These are phyloP conservation scores for Torymus aiolomorphi DNA, from an alignment of 2,888 invertebrate genomes.

Conservation along the genomic window DNA sequence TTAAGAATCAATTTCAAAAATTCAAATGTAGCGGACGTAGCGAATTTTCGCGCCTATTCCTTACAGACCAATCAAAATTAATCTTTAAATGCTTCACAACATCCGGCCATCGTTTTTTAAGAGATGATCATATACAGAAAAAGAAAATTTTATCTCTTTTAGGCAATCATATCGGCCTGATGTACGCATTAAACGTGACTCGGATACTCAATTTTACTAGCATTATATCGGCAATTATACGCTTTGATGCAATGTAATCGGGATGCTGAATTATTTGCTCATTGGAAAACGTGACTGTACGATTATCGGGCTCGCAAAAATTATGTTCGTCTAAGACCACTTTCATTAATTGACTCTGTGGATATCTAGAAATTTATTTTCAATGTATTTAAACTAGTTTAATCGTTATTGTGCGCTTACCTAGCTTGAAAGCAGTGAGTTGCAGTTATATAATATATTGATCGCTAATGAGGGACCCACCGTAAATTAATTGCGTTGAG, in stretches of 20 bases:
- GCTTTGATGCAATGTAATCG: slow-evolving; percentile 50
- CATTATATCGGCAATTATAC: slow-evolving; percentile 61
- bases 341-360: slow-evolving; percentile 61
- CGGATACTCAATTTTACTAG: slow-evolving; percentile 61
- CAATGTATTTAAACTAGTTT: not conserved
- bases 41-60: too few species aligned
- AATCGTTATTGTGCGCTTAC: slow-evolving; percentile 66
- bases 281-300: slow-evolving; percentile 7
- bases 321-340: slow-evolving; percentile 60
- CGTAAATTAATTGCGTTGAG: slow-evolving; percentile 76
- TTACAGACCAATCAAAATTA: too few species aligned
- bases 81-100: too few species aligned
- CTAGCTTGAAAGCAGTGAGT: slow-evolving; percentile 78
- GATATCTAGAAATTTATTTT: slow-evolving; percentile 63
- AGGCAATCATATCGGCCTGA: slow-evolving; percentile 64
- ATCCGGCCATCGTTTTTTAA: too few species aligned
- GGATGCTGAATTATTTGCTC: slow-evolving; percentile 29
- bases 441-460: slow-evolving; percentile 78
- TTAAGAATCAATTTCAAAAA: too few species aligned
- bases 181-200: slow-evolving; percentile 62
- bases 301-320: slow-evolving; percentile 50
- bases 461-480: slow-evolving; percentile 78
- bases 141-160: slow-evolving; percentile 33
- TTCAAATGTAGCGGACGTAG: too few species aligned
- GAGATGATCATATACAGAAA: not conserved